Base-by-base conservation (phyloP, 1,140 invertebrate genomes). In the Formica exsecta region DNA sequence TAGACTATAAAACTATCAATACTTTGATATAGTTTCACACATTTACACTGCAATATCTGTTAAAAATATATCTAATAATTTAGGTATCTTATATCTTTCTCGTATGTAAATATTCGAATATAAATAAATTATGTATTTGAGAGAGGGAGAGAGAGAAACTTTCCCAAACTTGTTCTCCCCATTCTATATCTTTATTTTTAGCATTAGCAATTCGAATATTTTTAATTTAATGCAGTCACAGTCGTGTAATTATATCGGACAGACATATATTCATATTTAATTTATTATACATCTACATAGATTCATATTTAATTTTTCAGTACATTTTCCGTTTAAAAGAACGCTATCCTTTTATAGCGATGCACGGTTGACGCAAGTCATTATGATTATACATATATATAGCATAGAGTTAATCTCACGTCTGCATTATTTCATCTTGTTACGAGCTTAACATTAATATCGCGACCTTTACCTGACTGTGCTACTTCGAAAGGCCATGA, bases 381-480 rank as follows among this genome's bases (percentile, higher is more conserved):
- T 22, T 22, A 22, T 22, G 22, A 3, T 59, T 38, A 25, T 3
- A 16, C 8, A 74, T 61, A 22, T 59, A 75, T 59, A 38, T 41
- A 61, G 13, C 7, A n/a, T 38, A 13, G 11, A 57, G 32, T 74
- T 59, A 41, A 32, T 77, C 75, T 25, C 51, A 19, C 38, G 51
- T 25, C 11, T 36, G 22, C 51, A 16, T 57, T n/a, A 41, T 59
- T 73, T 73, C 51, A 81, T 81, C 41, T 71, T 16, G 51, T 29
- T 8, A 54, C 68, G 22, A 48, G 54, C 25, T 73, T 32, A 61
- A n/a, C 41, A 36, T 83, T 77, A 86, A 74, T 25, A 25, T 65
- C 32, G 9, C 44, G 76, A 87, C 54, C 85, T 88, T 88, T 75
- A 70, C 25, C 70, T 77, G 48, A 44, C 59, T 73, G 74, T 29